Evolutionary conservation across 2,888 invertebrate genomes (phyloP).

Genomic region (Patella pellucida): DNA sequence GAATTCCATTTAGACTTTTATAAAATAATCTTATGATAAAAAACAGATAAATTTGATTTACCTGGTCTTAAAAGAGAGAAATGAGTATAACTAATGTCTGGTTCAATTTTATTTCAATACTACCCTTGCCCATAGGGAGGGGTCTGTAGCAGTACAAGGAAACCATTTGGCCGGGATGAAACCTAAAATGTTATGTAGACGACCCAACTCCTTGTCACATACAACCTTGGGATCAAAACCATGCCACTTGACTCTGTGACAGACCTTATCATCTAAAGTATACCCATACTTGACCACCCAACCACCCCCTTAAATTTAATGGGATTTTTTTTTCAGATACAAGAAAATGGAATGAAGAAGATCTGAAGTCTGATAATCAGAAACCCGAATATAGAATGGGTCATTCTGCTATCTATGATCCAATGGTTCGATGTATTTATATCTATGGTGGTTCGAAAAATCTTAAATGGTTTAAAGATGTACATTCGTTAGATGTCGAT

Average conservation of each 20-base stretch:
- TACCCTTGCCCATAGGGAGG: too few species aligned
- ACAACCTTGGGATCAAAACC: too few species aligned
- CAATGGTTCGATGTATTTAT: constrained; percentile 64
- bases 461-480: constrained; percentile 68
- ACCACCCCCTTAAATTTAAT: not conserved
- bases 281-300: not conserved
- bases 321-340: constrained; percentile 43
- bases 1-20: too few species aligned
- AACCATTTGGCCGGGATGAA: not conserved
- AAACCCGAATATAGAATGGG: constrained; percentile 66
- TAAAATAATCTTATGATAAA: too few species aligned
- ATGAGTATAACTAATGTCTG: too few species aligned
- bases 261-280: too few species aligned
- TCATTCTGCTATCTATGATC: constrained; percentile 68
- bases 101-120: too few species aligned
- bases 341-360: constrained; percentile 53
- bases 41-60: too few species aligned
- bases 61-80: too few species aligned
- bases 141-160: not conserved
- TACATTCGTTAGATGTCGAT: constrained; percentile 65
- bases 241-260: too few species aligned
- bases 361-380: constrained; percentile 49
- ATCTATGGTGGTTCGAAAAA: constrained; percentile 69
- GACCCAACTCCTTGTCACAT: too few species aligned
- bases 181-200: too few species aligned